These are phyloP conservation scores for Chironomus striatipennis DNA, from an alignment of 1,140 invertebrate species.

Conservation along the genomic window DNA sequence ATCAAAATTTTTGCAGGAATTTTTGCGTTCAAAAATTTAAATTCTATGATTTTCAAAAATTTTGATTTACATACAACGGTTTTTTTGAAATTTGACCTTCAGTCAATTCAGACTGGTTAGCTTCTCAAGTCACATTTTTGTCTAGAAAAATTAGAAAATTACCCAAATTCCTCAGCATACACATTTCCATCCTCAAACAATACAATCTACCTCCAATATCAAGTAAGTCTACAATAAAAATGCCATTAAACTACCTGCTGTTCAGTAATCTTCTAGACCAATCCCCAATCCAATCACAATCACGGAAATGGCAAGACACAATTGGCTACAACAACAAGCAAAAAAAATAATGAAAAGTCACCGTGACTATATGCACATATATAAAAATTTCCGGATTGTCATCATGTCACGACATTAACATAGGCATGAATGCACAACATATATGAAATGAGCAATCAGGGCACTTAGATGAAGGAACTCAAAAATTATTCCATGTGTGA, in stretches of 20 bases:
- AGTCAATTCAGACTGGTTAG: no score
- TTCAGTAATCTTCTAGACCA: not conserved
- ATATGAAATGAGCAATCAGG: not conserved
- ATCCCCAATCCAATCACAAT: not conserved
- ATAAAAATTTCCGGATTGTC: not conserved
- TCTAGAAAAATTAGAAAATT: not conserved
- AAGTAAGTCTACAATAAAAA: not conserved
- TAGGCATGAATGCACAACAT: not conserved
- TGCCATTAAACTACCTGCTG: not conserved
- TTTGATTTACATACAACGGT: no score
- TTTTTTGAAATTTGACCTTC: no score
- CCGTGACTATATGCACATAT: not conserved
- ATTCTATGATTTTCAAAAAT: no score
- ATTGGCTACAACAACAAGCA: no score
- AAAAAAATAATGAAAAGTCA: not conserved
- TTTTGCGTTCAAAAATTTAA: no score
- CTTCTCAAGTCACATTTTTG: no score
- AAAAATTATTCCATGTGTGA: not conserved
- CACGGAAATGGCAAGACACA: not conserved
- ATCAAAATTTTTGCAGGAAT: no score
- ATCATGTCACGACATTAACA: constrained; percentile 2
- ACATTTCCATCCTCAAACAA: not conserved
- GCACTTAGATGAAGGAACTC: not conserved
- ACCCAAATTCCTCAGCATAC: not conserved
- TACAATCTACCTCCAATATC: not conserved